These are phyloP conservation scores for Haemorhous mexicanus DNA, from an alignment of 2,113 vertebrate genomes.

Conservation along the genomic window DNA sequence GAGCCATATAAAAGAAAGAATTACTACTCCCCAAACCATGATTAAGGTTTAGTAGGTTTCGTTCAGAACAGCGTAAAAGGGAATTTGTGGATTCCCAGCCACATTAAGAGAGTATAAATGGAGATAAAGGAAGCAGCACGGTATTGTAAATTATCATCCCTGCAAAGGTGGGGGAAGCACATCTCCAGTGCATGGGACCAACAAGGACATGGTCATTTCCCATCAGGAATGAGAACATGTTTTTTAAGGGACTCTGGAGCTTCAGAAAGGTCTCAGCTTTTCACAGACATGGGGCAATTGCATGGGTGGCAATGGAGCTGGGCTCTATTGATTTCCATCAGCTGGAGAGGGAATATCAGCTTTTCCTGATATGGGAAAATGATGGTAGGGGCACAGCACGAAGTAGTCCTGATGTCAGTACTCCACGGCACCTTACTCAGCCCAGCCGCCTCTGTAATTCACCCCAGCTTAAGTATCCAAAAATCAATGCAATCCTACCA, in stretches of 20 bases:
- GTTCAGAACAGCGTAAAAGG: slow-evolving; percentile 61
- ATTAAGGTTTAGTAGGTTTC: slow-evolving; percentile 75
- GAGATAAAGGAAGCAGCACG: slow-evolving; percentile 43
- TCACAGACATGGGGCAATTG: rapidly evolving
- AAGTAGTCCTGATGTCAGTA: neutral
- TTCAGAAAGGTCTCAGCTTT: neutral
- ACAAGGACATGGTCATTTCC: neutral
- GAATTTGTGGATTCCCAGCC: slow-evolving; percentile 69
- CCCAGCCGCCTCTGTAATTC: neutral
- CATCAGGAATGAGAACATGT: rapidly evolving
- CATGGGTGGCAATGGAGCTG: neutral
- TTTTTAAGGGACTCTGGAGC: neutral
- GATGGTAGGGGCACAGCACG: neutral
- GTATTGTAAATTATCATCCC: slow-evolving; percentile 47
- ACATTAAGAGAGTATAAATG: slow-evolving; percentile 61
- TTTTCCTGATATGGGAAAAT: neutral
- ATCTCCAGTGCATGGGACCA: neutral
- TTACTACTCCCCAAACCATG: slow-evolving; percentile 67
- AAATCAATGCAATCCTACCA: neutral
- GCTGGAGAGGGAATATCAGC: neutral
- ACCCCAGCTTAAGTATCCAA: neutral
- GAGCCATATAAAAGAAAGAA: slow-evolving; percentile 63
- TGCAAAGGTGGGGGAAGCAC: neutral
- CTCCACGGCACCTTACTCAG: neutral
- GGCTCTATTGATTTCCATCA: neutral